Base-by-base conservation (phyloP, 2,888 invertebrate species). In the Steinernema hermaphroditum region DNA sequence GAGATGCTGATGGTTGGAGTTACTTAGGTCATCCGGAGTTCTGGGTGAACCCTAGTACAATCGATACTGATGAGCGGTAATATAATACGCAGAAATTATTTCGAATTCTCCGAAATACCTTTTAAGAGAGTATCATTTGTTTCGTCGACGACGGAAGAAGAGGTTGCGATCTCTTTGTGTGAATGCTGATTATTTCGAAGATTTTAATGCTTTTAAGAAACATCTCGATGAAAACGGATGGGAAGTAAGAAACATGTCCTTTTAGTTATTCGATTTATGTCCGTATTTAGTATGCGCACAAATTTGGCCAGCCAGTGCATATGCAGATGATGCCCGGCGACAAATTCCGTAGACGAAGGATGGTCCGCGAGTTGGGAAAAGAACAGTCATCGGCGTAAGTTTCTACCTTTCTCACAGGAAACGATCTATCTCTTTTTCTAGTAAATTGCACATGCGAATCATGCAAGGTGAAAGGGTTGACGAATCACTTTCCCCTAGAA, bases 1-100 rank as follows among this genome's bases (percentile, higher is more conserved):
- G 84, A 22, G 83, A 82, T 43, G 76, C 78, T 22, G 78, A 83
- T 16, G 84, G 84, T 62, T 84, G 82, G 82, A 41, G 73, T 14
- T 84, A 84, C 54, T 78, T 83, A 8, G 69, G 76, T 22, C 73
- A 72, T 14, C 75, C 75, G 0, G 71, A 76, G 14, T 84, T 84
- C 70, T 77, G 78, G 76, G 79, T 77, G 19, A 71, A 76, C 0
- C 72, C 72, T 9, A 75, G 76, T 34, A 69, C 44, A 16, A 68
- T 24, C 14, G 75, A 74, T 9, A 68, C 50, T 24, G 27, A 27
- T 12, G 72, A 75, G 49, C 68, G 74, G 70, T 75, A 46, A 70
- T 41, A 49, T 9, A 62, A 29, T 27, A 54, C 22, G 4, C 29
- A 8, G 24, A 27, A 2, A n/a, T 24, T 16, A 12, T 9, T 27